These are phyloP conservation scores for Drosophila incognita DNA, from an alignment of 2,888 invertebrate genomes.

Conservation along the genomic window DNA sequence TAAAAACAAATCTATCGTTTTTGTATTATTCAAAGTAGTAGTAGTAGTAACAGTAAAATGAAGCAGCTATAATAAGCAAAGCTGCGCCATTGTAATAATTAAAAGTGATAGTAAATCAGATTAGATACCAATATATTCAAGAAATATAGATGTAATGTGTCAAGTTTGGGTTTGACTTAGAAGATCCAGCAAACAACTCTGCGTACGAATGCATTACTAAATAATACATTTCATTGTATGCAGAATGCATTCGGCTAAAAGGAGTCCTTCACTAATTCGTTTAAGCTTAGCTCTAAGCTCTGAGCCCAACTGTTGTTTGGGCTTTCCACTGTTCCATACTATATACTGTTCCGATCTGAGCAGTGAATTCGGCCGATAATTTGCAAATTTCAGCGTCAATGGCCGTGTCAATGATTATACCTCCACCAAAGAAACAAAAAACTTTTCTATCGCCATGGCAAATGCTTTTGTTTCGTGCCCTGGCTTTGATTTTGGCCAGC, in stretches of 20 bases:
- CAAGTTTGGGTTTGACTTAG: background rate
- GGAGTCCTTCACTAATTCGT: background rate
- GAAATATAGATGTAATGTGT: background rate
- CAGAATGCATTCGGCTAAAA: background rate
- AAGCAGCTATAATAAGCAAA: background rate
- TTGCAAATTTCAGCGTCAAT: slow-evolving; percentile 78
- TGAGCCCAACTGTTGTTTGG: background rate
- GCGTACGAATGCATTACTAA: background rate
- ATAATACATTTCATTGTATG: background rate
- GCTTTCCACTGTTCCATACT: background rate
- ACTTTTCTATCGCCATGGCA: slow-evolving; percentile 56
- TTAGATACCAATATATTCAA: background rate
- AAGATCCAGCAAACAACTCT: background rate
- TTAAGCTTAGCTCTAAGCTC: background rate
- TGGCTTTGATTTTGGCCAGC: slow-evolving; percentile 57
- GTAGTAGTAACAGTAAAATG: background rate
- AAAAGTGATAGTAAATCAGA: background rate
- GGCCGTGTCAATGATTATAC: slow-evolving; percentile 75
- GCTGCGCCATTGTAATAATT: background rate
- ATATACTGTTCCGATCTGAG: background rate
- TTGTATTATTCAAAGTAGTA: background rate
- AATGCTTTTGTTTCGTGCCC: slow-evolving; percentile 62
- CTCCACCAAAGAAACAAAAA: slow-evolving; percentile 40
- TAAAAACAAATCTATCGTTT: background rate
- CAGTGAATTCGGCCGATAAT: slow-evolving; percentile 65